Evolutionary conservation across 2,113 vertebrate genomes (phyloP).

Genomic region (Rhineura floridana): DNA sequence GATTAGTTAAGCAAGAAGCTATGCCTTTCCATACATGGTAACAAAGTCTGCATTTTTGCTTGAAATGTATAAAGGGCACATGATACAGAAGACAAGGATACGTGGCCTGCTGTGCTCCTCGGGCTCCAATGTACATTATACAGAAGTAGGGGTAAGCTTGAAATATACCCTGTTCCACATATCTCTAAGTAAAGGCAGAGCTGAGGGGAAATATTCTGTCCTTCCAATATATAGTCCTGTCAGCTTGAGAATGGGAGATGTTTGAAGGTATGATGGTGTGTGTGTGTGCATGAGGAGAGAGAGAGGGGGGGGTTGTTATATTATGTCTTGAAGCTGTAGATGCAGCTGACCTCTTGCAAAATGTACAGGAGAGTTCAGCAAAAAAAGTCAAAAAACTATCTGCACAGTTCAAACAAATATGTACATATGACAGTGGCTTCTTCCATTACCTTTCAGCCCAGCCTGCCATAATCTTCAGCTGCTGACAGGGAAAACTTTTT

Average conservation of each 20-base stretch:
- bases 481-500: conserved; percentile 25
- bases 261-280: not conserved
- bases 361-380: not conserved
- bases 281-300: not conserved
- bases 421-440: rapidly evolving
- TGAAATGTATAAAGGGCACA: not conserved
- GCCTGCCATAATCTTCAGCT: not conserved
- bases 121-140: not conserved
- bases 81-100: conserved; percentile 42
- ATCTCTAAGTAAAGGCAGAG: not conserved
- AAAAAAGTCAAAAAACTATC: rapidly evolving
- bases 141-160: not conserved
- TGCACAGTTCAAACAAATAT: not conserved
- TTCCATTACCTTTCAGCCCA: not conserved
- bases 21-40: conserved; percentile 20
- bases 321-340: too few relatives aligned
- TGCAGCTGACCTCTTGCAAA: not conserved
- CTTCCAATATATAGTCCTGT: not conserved
- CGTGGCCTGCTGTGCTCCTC: not conserved
- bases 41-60: conserved; percentile 20
- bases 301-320: rapidly evolving
- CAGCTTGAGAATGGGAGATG: not conserved
- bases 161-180: not conserved
- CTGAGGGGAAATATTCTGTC: not conserved
- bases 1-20: conserved; percentile 4